Base-by-base conservation (phyloP, 1,140 invertebrate genomes). In the Leptopilina clavipes region DNA sequence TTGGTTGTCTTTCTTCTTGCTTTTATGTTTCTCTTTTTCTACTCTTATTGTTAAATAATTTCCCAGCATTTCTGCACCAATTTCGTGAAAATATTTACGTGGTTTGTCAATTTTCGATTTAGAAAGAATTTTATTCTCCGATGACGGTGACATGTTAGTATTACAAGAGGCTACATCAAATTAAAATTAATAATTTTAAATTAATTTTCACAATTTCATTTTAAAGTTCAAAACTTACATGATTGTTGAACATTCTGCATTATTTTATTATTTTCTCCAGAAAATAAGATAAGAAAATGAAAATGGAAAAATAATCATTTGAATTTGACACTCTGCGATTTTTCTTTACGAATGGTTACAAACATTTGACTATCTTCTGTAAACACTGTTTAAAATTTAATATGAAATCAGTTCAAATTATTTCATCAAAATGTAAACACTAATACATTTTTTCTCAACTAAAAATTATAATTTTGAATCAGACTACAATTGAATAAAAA, bases 41-140 rank as follows among this genome's bases (percentile, higher is more conserved):
- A 90, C 81, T 31, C 87, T 85, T 54, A 90, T 89, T 7, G 85
- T 84, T 17, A 90, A 72, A 31, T 86, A 84, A 81, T 89, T 90
- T 17, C 84, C 87, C 2, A 86, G 73, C 74, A 87, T 81, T 12
- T 86, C 83, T 0, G 87, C 85, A 0, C 85, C 86, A 1, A 90
- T 88, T 74, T 89, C 83, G 59, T 87, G 86, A 31, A 83, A 83
- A 76, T 88, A 89, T 71, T 86, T 89, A 6, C n/a, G 1, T 8
- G 48, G 3, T 52, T 37, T 45, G 40, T 43, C 1, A 14, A 14
- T 44, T 71, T 71, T 6, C 8, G 12, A 19, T 52, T 52, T 52
- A n/a, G 11, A 31, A n/a, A n/a, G 25, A 31, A 0, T 59, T 19
- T 14, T 31, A n/a, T 65, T 12, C 12, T 31, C 14, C 9, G n/a